phyloP scores from a whole-genome alignment of 2,888 invertebrate genomes.

The Amphimallon solstitiale region DNA sequence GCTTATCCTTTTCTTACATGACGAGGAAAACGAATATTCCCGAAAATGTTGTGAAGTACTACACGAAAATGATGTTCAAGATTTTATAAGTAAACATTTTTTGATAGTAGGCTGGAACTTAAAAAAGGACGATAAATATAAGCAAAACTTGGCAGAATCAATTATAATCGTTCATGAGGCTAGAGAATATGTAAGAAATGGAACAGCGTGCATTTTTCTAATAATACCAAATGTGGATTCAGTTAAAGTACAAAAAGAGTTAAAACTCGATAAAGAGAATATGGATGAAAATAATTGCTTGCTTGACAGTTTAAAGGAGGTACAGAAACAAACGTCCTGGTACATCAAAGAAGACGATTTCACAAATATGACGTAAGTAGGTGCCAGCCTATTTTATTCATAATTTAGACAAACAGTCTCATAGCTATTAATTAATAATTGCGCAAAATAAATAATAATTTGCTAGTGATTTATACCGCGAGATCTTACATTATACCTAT shows the following conservation, averaged over 20 bases:
- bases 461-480: no score
- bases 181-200: conserved; percentile 32
- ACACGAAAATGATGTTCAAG: conserved; percentile 42
- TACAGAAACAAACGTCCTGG: background rate
- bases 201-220: conserved; percentile 44
- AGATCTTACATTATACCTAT: no score
- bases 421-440: no score
- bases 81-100: conserved; percentile 48
- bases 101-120: conserved; percentile 55
- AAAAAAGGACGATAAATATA: conserved; percentile 46
- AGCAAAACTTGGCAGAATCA: conserved; percentile 45
- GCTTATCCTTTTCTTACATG: conserved; percentile 53
- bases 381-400: no score
- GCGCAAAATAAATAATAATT: no score
- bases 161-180: conserved; percentile 42
- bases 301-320: background rate
- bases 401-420: no score
- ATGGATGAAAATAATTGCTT: background rate
- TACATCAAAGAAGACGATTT: background rate
- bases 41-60: conserved; percentile 49
- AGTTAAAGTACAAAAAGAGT: background rate
- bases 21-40: conserved; percentile 49
- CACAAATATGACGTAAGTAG: conserved; percentile 16
- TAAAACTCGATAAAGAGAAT: background rate
- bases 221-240: background rate